phyloP scores from a whole-genome alignment of 2,113 vertebrate genomes.

The Tetrao urogallus region DNA sequence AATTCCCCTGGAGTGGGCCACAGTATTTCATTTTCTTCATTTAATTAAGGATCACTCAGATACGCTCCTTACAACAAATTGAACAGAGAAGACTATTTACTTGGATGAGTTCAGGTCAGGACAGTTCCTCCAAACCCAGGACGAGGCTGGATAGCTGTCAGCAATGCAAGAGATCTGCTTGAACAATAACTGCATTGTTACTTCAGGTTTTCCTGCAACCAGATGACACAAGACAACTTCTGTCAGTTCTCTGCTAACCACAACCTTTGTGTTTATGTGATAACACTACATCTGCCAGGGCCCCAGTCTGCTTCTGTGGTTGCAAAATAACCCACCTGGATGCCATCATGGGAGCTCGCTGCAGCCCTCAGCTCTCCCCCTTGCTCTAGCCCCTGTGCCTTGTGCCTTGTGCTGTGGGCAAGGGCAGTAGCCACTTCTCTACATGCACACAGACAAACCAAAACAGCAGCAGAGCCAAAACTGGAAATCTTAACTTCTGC shows the following conservation, averaged over 20 bases:
- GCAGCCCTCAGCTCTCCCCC: background rate
- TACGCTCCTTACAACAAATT: background rate
- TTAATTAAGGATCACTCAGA: background rate
- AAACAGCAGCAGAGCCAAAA: background rate
- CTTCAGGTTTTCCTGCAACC: constrained; percentile 73
- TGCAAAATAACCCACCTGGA: background rate
- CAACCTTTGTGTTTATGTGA: background rate
- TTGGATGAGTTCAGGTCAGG: constrained; percentile 47
- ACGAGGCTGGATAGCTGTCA: constrained; percentile 74
- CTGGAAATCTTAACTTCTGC: constrained; percentile 19
- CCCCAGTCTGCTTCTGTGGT: background rate
- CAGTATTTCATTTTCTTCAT: background rate
- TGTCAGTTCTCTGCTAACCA: background rate
- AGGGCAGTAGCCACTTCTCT: constrained; percentile 9
- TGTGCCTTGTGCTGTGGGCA: background rate
- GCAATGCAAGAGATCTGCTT: constrained; percentile 72
- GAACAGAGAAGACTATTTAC: constrained; percentile 68
- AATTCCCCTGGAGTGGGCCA: background rate
- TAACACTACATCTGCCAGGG: background rate
- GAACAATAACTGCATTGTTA: constrained; percentile 33
- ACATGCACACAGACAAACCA: background rate
- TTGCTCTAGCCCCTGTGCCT: background rate
- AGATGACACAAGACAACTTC: background rate
- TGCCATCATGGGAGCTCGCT: background rate
- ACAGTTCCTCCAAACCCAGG: constrained; percentile 79